Conservation (phyloP, 2,888 invertebrate genomes). For the Acrobasis suavella region DNA sequence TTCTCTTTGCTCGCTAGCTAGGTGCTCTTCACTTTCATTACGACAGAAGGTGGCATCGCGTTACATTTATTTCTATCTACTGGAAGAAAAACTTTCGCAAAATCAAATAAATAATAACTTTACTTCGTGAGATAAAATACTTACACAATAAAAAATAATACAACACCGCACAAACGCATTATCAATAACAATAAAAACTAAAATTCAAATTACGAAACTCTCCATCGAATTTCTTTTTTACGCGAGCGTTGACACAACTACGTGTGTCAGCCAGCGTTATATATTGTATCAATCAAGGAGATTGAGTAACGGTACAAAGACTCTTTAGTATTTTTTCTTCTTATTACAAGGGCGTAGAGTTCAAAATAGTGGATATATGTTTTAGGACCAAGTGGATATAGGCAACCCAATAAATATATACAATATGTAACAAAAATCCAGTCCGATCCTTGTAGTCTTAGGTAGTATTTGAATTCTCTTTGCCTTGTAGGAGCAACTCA, state of each 20-base stretch:
- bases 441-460: no score
- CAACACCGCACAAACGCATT: background rate
- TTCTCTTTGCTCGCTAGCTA: no score
- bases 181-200: background rate
- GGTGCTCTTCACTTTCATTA: no score
- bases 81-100: no score
- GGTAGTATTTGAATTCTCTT: no score
- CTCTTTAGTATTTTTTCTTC: background rate
- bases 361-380: background rate
- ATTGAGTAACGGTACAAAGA: background rate
- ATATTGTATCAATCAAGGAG: background rate
- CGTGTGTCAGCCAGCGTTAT: slow-evolving; percentile 9
- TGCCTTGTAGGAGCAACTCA: no score
- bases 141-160: slow-evolving; percentile 1
- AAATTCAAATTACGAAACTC: slow-evolving; percentile 2
- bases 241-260: background rate
- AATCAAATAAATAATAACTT: background rate
- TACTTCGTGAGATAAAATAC: background rate
- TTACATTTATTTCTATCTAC: no score
- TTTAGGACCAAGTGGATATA: background rate
- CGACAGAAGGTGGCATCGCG: no score
- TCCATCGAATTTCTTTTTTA: background rate
- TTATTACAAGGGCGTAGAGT: background rate
- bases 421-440: no score
- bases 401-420: no score